These are phyloP conservation scores for Tarsius wallacei DNA, from an alignment of 2,797 vertebrate genomes.

Conservation along the genomic window DNA sequence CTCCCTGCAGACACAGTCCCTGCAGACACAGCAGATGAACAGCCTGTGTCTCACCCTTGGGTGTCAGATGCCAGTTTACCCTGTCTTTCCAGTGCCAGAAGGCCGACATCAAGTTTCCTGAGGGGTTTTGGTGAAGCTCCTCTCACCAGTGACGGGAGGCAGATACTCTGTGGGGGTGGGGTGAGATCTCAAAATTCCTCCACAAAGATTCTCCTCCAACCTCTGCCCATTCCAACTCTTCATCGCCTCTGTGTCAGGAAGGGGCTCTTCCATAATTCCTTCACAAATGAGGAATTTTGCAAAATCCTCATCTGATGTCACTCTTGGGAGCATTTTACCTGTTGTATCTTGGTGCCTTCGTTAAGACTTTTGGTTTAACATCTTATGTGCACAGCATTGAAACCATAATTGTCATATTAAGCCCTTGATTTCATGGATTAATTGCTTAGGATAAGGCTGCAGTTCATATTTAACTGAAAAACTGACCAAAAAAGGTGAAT, in stretches of 20 bases:
- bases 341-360: background rate
- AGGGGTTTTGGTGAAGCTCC: background rate
- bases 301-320: background rate
- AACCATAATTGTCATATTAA: background rate
- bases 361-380: slow-evolving; percentile 34
- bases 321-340: background rate
- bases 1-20: background rate
- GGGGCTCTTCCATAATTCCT: background rate
- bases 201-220: background rate
- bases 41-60: background rate
- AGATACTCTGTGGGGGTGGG: background rate
- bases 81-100: background rate
- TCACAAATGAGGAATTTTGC: background rate
- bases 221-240: background rate
- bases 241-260: background rate
- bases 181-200: background rate
- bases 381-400: background rate
- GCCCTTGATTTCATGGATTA: background rate
- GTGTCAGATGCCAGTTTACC: background rate
- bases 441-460: slow-evolving; percentile 23
- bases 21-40: background rate
- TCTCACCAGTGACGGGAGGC: background rate
- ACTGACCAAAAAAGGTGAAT: background rate
- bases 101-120: background rate
- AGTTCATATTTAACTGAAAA: background rate